phyloP scores from a whole-genome alignment of 2,888 invertebrate species.

The Tanaodytes sp. region DNA sequence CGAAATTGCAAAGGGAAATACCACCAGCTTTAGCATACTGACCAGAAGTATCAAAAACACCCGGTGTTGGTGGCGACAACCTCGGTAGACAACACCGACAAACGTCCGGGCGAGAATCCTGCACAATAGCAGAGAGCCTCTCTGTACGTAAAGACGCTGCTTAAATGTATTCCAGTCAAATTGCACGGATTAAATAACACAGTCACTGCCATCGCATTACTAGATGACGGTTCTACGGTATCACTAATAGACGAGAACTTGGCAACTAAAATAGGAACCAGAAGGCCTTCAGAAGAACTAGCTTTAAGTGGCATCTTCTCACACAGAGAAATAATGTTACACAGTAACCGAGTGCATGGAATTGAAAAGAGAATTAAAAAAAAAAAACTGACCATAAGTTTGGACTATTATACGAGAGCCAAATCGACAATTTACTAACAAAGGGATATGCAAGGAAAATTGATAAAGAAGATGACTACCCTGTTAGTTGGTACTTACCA shows the following conservation, averaged over 20 bases:
- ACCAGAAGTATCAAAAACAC: too few species aligned
- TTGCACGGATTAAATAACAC: constrained; percentile 11
- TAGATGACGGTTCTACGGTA: constrained; percentile 34
- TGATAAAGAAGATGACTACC: neutral
- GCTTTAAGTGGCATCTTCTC: neutral
- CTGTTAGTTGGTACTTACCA: neutral
- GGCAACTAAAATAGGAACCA: neutral
- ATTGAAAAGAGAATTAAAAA: neutral
- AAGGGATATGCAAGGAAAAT: neutral
- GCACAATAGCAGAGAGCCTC: too few species aligned
- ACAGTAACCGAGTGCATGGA: neutral
- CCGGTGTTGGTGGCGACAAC: too few species aligned
- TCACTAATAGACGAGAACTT: constrained; percentile 8
- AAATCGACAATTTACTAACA: neutral
- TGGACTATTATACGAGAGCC: neutral
- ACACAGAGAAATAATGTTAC: too few species aligned
- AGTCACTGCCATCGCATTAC: constrained; percentile 3
- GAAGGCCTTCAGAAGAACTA: neutral
- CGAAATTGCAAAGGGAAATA: neutral
- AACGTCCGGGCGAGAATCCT: too few species aligned
- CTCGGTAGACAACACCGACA: too few species aligned
- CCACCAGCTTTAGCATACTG: too few species aligned
- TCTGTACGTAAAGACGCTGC: too few species aligned
- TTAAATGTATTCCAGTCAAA: constrained; percentile 12
- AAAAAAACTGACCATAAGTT: neutral